These are phyloP conservation scores for Ispidina lecontei DNA, from an alignment of 2,797 vertebrate species.

Conservation along the genomic window DNA sequence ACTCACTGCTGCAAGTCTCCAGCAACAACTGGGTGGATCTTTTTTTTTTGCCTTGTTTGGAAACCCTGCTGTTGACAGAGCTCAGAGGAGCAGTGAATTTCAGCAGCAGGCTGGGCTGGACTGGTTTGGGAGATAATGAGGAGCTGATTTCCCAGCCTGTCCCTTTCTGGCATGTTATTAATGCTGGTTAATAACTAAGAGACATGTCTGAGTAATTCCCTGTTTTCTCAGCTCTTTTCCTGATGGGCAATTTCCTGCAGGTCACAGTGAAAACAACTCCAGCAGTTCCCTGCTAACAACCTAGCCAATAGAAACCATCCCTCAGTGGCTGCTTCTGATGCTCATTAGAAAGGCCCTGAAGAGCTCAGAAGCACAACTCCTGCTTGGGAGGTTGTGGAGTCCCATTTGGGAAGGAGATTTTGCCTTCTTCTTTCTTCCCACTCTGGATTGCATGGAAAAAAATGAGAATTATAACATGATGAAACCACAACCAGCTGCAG, in stretches of 20 bases:
- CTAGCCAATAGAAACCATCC: not conserved
- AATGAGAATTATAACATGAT: not conserved
- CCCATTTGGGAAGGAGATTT: not conserved
- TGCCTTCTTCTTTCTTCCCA: not conserved
- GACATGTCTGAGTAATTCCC: conserved; percentile 40
- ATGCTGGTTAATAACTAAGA: conserved; percentile 27
- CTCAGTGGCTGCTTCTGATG: conserved; percentile 11
- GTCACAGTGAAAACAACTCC: conserved; percentile 11
- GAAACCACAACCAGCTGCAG: not conserved
- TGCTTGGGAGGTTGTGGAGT: not conserved
- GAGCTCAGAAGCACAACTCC: not conserved
- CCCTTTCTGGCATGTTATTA: conserved; percentile 28
- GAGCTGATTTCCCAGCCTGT: conserved; percentile 42
- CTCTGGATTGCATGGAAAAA: not conserved
- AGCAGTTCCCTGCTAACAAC: conserved; percentile 42
- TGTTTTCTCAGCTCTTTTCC: conserved; percentile 40
- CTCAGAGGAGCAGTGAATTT: not conserved
- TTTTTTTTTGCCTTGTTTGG: not conserved
- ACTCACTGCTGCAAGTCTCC: not conserved
- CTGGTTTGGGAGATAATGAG: conserved; percentile 6
- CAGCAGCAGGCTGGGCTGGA: conserved; percentile 4
- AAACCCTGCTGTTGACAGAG: not conserved
- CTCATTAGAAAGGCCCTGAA: conserved; percentile 31
- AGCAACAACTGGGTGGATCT: not conserved
- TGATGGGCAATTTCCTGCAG: conserved; percentile 7